Evolutionary conservation across 2,888 invertebrate genomes (phyloP).

Genomic region (Tolmerus cingulatus): DNA sequence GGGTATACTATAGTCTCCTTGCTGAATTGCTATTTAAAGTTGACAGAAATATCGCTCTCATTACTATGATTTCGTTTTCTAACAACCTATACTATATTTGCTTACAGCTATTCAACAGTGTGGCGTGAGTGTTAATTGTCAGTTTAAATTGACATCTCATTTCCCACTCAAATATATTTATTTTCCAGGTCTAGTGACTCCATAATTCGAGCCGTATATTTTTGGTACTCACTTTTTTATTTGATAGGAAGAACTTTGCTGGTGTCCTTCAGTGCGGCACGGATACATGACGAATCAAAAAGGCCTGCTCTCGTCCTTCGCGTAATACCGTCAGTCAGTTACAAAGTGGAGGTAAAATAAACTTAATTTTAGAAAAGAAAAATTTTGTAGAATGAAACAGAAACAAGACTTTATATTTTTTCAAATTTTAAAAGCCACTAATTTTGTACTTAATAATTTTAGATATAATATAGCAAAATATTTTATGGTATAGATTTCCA

Average conservation of each 20-base stretch:
- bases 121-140: slow-evolving; percentile 57
- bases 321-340: slow-evolving; percentile 63
- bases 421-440: no score
- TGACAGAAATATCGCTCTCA: slow-evolving; percentile 65
- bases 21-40: slow-evolving; percentile 65
- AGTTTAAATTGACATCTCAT: no score
- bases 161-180: background rate
- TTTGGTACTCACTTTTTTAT: slow-evolving; percentile 65
- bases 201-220: slow-evolving; percentile 62
- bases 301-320: slow-evolving; percentile 64
- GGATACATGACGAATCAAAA: slow-evolving; percentile 65
- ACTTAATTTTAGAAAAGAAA: no score
- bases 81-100: slow-evolving; percentile 70
- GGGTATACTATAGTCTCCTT: slow-evolving; percentile 66
- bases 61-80: slow-evolving; percentile 67
- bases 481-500: no score
- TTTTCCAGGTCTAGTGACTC: slow-evolving; percentile 58
- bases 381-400: no score
- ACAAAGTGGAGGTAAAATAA: slow-evolving; percentile 62
- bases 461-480: no score
- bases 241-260: slow-evolving; percentile 63
- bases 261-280: slow-evolving; percentile 65
- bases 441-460: no score
- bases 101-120: slow-evolving; percentile 67
- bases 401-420: no score